These are phyloP conservation scores for Microtus montanus DNA, from an alignment of 2,113 vertebrate species.

Conservation along the genomic window DNA sequence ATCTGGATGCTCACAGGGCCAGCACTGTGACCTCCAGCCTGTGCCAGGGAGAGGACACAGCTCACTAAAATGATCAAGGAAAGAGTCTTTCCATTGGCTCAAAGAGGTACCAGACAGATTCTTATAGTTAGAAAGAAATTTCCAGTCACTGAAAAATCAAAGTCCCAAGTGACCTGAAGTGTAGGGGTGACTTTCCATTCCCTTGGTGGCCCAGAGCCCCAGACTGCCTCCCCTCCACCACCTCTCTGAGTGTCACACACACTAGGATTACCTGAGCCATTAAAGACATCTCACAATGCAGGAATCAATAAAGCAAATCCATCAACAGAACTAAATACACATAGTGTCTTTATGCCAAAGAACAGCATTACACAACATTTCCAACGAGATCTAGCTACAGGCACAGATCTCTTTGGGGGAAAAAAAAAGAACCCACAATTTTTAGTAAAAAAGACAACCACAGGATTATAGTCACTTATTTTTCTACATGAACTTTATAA, in stretches of 20 bases:
- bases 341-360: neutral
- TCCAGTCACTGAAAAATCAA: slow-evolving; percentile 2
- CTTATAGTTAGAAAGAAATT: neutral
- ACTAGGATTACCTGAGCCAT: neutral
- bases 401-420: neutral
- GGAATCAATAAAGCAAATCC: neutral
- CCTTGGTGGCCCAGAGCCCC: neutral
- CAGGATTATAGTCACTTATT: neutral
- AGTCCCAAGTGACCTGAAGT: neutral
- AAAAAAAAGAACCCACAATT: neutral
- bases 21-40: neutral
- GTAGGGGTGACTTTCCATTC: neutral
- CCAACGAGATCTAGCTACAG: neutral
- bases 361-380: neutral
- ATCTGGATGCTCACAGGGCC: neutral
- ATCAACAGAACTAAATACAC: neutral
- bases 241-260: neutral
- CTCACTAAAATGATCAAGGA: neutral
- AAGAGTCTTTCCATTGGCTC: neutral
- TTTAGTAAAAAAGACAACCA: slow-evolving; percentile 34
- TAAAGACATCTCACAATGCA: neutral
- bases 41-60: neutral
- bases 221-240: neutral
- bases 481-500: slow-evolving; percentile 59
- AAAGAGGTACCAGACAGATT: neutral